phyloP scores from a whole-genome alignment of 2,113 vertebrate genomes.

The Ictidomys tridecemlineatus region DNA sequence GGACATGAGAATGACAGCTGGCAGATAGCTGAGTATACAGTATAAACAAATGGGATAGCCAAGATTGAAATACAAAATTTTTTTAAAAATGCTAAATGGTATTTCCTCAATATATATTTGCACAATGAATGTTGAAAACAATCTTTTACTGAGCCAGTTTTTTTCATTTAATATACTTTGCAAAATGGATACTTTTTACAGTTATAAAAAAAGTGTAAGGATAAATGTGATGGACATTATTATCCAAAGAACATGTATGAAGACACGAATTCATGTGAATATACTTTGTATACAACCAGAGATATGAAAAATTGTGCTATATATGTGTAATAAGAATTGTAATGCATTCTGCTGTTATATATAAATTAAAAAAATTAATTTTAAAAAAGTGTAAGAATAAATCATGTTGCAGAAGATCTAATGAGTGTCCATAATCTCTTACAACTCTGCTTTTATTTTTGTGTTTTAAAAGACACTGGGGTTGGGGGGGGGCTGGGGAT shows the following conservation, averaged over 20 bases:
- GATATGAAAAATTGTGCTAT: no score
- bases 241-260: no score
- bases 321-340: no score
- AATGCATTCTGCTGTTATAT: no score
- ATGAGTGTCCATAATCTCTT: background rate
- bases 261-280: no score
- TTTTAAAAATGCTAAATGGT: background rate
- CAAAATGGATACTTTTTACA: conserved; percentile 14
- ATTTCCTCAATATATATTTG: background rate
- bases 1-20: conserved; percentile 52
- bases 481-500: no score
- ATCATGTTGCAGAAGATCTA: background rate
- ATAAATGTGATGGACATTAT: no score
- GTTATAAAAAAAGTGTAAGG: background rate
- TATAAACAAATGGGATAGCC: background rate
- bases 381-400: background rate
- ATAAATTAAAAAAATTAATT: no score
- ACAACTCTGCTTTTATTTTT: conserved; percentile 35
- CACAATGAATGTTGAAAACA: background rate
- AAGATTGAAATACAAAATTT: background rate
- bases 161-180: conserved; percentile 29
- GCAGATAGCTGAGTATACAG: background rate
- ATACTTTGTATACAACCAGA: no score
- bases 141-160: background rate
- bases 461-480: background rate